Conservation (phyloP, 2,888 invertebrate species). For the Vesta saturnalis region DNA sequence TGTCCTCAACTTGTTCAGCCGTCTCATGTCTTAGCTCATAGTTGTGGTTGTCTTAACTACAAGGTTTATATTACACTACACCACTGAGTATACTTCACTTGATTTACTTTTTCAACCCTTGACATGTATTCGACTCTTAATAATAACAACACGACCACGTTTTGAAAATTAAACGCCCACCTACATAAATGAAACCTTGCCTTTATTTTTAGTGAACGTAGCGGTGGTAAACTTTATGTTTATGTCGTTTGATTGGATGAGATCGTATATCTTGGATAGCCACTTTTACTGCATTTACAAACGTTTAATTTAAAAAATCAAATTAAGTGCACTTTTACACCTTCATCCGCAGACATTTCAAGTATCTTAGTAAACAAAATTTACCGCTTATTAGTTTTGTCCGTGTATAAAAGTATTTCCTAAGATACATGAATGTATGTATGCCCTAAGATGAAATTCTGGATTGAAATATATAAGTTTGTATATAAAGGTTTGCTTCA, state of each 20-base stretch:
- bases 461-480: too few relatives aligned
- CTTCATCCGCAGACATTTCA: too few relatives aligned
- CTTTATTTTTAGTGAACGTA: not conserved
- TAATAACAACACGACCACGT: not conserved
- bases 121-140: not conserved
- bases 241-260: constrained; percentile 7
- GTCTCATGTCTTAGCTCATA: constrained; percentile 37
- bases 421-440: not conserved
- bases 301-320: not conserved
- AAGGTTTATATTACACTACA: constrained; percentile 28
- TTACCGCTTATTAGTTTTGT: too few relatives aligned
- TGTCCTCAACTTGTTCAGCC: constrained; percentile 38
- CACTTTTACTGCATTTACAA: constrained; percentile 2
- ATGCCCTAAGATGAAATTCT: not conserved
- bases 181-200: not conserved
- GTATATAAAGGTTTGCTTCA: too few relatives aligned
- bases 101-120: constrained; percentile 20
- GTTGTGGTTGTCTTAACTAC: constrained; percentile 39
- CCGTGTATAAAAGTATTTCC: too few relatives aligned
- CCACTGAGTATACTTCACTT: constrained; percentile 22
- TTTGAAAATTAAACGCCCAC: not conserved
- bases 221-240: constrained; percentile 2
- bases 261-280: not conserved
- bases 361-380: too few relatives aligned
- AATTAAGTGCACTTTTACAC: not conserved